These are phyloP conservation scores for Mizuhopecten yessoensis DNA, from an alignment of 1,140 invertebrate genomes.

Conservation along the genomic window DNA sequence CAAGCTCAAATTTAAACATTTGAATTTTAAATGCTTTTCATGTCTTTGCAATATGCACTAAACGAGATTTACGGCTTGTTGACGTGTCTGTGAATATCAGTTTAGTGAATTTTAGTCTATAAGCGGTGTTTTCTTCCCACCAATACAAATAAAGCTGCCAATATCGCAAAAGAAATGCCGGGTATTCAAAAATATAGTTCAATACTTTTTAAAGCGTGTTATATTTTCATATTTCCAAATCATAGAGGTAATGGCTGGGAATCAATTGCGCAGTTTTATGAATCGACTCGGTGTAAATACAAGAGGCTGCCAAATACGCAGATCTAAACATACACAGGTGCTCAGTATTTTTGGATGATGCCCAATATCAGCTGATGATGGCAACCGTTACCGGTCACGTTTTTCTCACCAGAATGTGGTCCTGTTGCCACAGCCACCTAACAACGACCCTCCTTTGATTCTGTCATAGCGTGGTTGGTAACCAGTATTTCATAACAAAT, in stretches of 20 bases:
- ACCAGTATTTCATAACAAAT: conserved; percentile 31
- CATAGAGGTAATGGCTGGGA: not conserved
- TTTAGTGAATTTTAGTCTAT: too few relatives aligned
- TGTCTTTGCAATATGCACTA: not conserved
- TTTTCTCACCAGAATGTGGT: not conserved
- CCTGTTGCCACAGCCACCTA: not conserved
- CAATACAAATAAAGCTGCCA: not conserved
- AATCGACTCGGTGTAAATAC: not conserved
- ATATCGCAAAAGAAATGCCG: not conserved
- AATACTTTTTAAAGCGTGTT: not conserved
- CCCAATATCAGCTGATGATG: conserved; percentile 17
- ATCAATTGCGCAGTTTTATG: conserved; percentile 12
- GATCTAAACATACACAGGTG: conserved; percentile 36
- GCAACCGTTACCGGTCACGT: conserved; percentile 21
- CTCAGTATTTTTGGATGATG: conserved; percentile 8
- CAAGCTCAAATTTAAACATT: not conserved
- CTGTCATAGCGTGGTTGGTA: not conserved
- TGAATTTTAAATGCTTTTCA: not conserved
- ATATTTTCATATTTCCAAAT: not conserved
- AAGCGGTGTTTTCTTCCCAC: not conserved
- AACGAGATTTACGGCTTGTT: not conserved
- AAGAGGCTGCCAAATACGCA: conserved; percentile 20
- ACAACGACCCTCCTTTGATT: not conserved
- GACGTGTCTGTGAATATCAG: not conserved
- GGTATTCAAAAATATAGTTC: too few relatives aligned